phyloP scores from a whole-genome alignment of 2,888 invertebrate genomes.

The Sylvicola cinctus region DNA sequence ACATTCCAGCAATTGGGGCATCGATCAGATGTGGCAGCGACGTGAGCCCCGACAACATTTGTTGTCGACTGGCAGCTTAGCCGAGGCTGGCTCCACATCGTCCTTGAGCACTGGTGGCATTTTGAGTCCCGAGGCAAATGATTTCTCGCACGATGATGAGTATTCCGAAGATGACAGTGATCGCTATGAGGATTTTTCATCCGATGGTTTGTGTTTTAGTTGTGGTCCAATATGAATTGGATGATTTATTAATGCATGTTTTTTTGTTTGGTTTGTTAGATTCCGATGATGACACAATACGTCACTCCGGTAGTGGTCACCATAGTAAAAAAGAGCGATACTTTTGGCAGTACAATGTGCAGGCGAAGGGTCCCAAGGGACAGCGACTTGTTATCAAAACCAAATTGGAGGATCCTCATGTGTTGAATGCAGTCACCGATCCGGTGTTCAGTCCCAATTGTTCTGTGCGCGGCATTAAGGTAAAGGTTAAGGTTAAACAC shows the following conservation, averaged over 20 bases:
- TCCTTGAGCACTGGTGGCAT: constrained; percentile 66
- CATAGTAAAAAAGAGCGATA: constrained; percentile 56
- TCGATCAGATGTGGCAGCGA: constrained; percentile 71
- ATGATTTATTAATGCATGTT: constrained; percentile 5
- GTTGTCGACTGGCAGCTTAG: constrained; percentile 52
- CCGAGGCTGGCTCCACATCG: constrained; percentile 68
- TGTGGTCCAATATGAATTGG: constrained; percentile 5
- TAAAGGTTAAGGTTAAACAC: constrained; percentile 19
- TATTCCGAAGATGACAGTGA: constrained; percentile 70
- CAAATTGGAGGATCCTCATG: constrained; percentile 78
- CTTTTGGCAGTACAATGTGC: constrained; percentile 98
- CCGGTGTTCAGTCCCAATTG: constrained; percentile 91
- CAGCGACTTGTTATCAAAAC: constrained; percentile 69
- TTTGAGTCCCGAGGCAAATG: constrained; percentile 59
- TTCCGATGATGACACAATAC: constrained; percentile 33
- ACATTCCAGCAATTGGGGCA: constrained; percentile 36
- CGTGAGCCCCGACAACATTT: constrained; percentile 73
- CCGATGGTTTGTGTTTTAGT: constrained; percentile 28
- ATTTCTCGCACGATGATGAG: constrained; percentile 68
- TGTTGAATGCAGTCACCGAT: constrained; percentile 76
- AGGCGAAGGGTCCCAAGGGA: constrained; percentile 94
- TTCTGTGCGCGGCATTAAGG: constrained; percentile 77
- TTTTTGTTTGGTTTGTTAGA: constrained; percentile 23
- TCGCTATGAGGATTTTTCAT: constrained; percentile 69
- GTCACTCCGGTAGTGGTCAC: constrained; percentile 11